Base-by-base conservation (phyloP, 2,888 invertebrate genomes). In the Ecliptopera silaceata region DNA sequence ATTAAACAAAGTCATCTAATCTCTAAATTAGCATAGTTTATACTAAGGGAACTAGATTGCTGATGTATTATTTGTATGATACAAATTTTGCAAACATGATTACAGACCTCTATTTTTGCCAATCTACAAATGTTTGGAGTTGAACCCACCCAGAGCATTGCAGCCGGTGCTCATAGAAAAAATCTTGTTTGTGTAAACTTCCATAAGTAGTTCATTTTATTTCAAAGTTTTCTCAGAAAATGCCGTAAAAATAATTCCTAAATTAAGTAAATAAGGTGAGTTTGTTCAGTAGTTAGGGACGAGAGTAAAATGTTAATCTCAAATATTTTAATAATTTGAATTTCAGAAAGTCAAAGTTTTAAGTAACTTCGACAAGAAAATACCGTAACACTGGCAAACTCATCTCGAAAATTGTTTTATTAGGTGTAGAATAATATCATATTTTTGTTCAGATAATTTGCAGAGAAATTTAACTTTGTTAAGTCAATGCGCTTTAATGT, bases 361-460 rank as follows among this genome's bases (percentile, higher is more conserved):
- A 41, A 52, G 32, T 41, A 39, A 56, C 34, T 59, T 55, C 31
- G 41, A 57, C 48, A 52, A 56, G 46, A 59, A 56, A 59, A 55
- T 46, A 18, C 13, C 49, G 43, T 44, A 36, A 53, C 44, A 32
- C 39, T 47, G 54, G 39, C 11, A 41, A 45, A 29, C 39, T 49
- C 13, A 18, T 43, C 46, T 22, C 6, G 34, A 13, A 13, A 34
- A 34, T 13, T 12, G 34, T 34, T 34, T 34, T 34, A 34, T 34
- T 34, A 13, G 12, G 34, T 34, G 34, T 34, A 2, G 12, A 34
- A 34, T 34, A 13, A 34, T n/a, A n/a, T 34, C 6, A 34, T 13
- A 34, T 34, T 34, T 34, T 34, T 6, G 13, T 34, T 34, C 12
- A 34, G 13, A 34, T 26, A 26, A 5, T 34, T 13, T 13, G 12